These are phyloP conservation scores for Rhodophaea formosa DNA, from an alignment of 2,888 invertebrate species.

Conservation along the genomic window DNA sequence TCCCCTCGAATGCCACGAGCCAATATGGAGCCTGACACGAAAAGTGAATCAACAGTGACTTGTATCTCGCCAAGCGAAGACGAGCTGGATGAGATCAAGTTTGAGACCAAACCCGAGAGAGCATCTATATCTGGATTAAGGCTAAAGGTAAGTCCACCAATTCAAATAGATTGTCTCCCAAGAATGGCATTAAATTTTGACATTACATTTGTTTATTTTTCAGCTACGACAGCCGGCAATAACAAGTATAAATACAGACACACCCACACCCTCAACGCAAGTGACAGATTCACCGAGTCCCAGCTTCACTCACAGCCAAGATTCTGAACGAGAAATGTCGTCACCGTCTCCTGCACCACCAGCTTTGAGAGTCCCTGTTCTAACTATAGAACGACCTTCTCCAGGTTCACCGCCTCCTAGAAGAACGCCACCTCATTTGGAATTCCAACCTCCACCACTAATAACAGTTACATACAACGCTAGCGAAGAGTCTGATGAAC, in stretches of 20 bases:
- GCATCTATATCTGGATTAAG: conserved; percentile 53
- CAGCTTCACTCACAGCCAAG: conserved; percentile 71
- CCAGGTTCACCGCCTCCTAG: conserved; percentile 83
- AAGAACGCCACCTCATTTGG: conserved; percentile 83
- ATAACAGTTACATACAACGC: conserved; percentile 89
- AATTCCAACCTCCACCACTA: conserved; percentile 85
- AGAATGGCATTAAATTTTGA: neutral
- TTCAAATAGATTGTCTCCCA: neutral
- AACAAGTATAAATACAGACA: conserved; percentile 50
- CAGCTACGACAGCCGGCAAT: conserved; percentile 79
- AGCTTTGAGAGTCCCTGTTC: conserved; percentile 82
- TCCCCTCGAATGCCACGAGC: conserved; percentile 72
- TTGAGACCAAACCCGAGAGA: conserved; percentile 54
- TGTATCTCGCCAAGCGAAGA: conserved; percentile 69
- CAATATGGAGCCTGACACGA: conserved; percentile 53
- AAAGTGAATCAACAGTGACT: conserved; percentile 51
- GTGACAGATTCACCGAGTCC: conserved; percentile 74
- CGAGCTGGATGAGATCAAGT: conserved; percentile 67
- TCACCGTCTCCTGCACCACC: conserved; percentile 73
- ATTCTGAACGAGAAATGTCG: conserved; percentile 69
- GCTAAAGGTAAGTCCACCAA: conserved; percentile 51
- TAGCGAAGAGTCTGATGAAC: conserved; percentile 90
- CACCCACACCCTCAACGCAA: conserved; percentile 71
- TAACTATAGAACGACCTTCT: conserved; percentile 85
- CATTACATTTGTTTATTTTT: conserved; percentile 26